phyloP scores from a whole-genome alignment of 2,113 vertebrate genomes.

The Alouatta palliata region DNA sequence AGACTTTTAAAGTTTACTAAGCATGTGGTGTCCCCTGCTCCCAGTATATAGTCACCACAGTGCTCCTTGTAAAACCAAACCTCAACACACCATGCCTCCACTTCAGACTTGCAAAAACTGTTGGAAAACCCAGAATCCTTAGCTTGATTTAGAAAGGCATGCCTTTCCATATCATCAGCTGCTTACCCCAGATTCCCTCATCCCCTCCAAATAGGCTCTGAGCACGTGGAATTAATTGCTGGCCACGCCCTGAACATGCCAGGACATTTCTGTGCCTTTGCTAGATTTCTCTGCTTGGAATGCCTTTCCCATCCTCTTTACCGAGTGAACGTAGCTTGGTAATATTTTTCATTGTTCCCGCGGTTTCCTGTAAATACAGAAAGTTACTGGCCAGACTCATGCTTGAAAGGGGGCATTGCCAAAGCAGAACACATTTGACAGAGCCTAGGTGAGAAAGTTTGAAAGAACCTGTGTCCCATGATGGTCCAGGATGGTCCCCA shows the following conservation, averaged over 20 bases:
- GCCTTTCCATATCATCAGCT: neutral
- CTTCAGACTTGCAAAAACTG: neutral
- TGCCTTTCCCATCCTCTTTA: neutral
- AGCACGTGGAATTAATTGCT: neutral
- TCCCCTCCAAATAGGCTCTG: neutral
- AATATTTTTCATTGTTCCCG: neutral
- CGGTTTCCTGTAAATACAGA: neutral
- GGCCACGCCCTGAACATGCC: neutral
- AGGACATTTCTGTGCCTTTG: neutral
- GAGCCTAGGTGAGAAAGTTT: neutral
- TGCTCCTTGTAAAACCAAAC: neutral
- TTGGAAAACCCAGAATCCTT: neutral
- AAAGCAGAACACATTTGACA: neutral
- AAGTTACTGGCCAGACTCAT: neutral
- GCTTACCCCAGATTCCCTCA: neutral
- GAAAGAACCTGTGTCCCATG: neutral
- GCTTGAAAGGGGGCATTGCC: neutral
- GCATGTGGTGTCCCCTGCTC: neutral
- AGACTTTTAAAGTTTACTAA: neutral
- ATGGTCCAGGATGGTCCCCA: neutral
- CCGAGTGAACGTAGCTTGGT: neutral
- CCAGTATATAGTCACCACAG: neutral
- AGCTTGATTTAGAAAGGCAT: neutral
- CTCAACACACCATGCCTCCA: neutral
- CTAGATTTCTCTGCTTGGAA: neutral